phyloP scores from a whole-genome alignment of 2,113 vertebrate genomes.

The Emydocephalus ijimae region DNA sequence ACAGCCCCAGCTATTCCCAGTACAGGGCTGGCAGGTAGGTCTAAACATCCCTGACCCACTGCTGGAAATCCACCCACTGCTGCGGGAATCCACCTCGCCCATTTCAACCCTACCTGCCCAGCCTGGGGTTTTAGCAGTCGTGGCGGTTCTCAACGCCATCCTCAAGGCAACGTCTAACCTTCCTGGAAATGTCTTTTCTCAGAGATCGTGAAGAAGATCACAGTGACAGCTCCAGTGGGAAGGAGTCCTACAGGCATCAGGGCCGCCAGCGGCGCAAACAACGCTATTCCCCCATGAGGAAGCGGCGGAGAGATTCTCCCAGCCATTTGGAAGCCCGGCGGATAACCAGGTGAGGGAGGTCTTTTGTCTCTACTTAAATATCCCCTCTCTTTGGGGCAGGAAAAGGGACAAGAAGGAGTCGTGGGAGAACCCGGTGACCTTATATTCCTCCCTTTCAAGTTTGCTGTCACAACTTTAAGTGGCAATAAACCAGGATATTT shows the following conservation, averaged over 20 bases:
- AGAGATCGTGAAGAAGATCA: constrained; percentile 72
- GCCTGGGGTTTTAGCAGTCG: neutral
- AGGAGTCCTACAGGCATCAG: constrained; percentile 69
- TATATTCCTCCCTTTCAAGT: neutral
- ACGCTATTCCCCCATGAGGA: constrained; percentile 90
- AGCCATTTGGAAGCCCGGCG: constrained; percentile 94
- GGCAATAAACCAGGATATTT: too few species aligned
- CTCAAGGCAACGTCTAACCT: neutral
- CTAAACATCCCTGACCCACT: neutral
- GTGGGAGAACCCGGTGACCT: neutral
- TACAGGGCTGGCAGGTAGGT: constrained; percentile 83
- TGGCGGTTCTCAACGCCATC: neutral
- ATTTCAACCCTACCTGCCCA: neutral
- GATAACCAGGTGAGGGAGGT: constrained; percentile 83
- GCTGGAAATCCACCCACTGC: neutral
- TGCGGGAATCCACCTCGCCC: neutral
- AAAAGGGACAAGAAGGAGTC: neutral
- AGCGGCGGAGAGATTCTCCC: constrained; percentile 92
- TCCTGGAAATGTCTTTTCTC: neutral
- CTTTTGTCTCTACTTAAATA: neutral
- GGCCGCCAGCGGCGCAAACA: constrained; percentile 69
- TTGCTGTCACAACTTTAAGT: neutral
- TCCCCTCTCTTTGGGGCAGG: neutral
- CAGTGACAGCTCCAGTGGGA: constrained; percentile 72
- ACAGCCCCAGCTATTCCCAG: constrained; percentile 84